phyloP scores from a whole-genome alignment of 2,888 invertebrate genomes.

The Caenorhabditis angaria region DNA sequence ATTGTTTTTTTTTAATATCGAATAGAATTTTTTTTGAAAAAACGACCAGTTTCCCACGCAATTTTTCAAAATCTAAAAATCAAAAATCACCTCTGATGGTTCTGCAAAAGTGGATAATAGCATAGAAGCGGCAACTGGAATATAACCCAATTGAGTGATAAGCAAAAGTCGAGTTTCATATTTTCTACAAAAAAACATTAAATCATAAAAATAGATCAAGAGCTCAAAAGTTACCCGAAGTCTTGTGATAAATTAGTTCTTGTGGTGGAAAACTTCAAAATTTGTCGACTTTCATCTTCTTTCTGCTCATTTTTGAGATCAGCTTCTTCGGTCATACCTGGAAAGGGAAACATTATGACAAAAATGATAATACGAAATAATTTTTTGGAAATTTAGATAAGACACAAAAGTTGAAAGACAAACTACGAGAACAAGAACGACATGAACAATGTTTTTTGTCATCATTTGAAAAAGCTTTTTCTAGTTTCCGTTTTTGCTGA shows the following conservation, averaged over 20 bases:
- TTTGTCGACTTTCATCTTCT: conserved; percentile 6
- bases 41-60: background rate
- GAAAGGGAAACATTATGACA: too few relatives aligned
- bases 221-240: conserved; percentile 28
- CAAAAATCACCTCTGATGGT: conserved; percentile 53
- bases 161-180: conserved; percentile 55
- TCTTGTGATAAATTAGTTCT: conserved; percentile 25
- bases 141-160: conserved; percentile 65
- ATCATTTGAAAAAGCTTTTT: background rate
- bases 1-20: background rate
- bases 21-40: background rate
- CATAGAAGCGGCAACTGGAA: conserved; percentile 64
- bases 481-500: conserved; percentile 6
- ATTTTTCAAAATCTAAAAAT: background rate
- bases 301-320: conserved; percentile 5
- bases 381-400: conserved; percentile 6
- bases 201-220: background rate
- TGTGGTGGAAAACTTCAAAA: background rate
- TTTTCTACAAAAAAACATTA: conserved; percentile 25
- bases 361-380: background rate
- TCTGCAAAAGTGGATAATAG: conserved; percentile 64
- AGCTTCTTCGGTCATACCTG: conserved; percentile 14
- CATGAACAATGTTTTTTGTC: conserved; percentile 1
- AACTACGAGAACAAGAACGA: conserved; percentile 3
- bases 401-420: conserved; percentile 9